Conservation (phyloP, 2,888 invertebrate genomes). For the Serrognathus titanus region DNA sequence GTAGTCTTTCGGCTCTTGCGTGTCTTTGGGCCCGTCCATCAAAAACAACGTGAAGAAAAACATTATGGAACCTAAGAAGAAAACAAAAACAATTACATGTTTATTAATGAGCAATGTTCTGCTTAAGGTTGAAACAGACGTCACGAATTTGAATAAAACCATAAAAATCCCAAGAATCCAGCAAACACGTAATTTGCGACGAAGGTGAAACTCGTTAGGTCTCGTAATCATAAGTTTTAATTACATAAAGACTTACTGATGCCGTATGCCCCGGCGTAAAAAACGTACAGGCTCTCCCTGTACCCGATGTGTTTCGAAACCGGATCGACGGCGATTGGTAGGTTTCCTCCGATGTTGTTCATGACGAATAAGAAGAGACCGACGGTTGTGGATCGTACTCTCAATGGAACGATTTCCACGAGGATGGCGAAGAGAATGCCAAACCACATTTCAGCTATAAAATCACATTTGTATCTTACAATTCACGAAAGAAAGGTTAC, state of each 20-base stretch:
- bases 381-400: slow-evolving; percentile 78
- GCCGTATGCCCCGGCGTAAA: slow-evolving; percentile 84
- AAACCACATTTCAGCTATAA: slow-evolving; percentile 90
- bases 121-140: background rate
- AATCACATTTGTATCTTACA: background rate
- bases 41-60: slow-evolving; percentile 79
- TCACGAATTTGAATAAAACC: too few species aligned
- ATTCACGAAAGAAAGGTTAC: slow-evolving; percentile 28
- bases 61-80: slow-evolving; percentile 68
- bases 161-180: too few species aligned
- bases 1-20: slow-evolving; percentile 12
- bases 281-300: slow-evolving; percentile 79
- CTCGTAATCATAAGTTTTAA: too few species aligned
- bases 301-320: slow-evolving; percentile 79
- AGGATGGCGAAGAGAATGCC: slow-evolving; percentile 88
- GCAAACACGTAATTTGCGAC: too few species aligned
- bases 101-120: background rate
- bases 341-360: slow-evolving; percentile 89
- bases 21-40: slow-evolving; percentile 61
- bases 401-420: slow-evolving; percentile 81
- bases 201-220: too few species aligned
- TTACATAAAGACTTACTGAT: slow-evolving; percentile 65
- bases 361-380: slow-evolving; percentile 87
- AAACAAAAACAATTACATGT: background rate
- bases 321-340: slow-evolving; percentile 84